phyloP scores from a whole-genome alignment of 2,113 vertebrate species.

The Prunella fulvescens region DNA sequence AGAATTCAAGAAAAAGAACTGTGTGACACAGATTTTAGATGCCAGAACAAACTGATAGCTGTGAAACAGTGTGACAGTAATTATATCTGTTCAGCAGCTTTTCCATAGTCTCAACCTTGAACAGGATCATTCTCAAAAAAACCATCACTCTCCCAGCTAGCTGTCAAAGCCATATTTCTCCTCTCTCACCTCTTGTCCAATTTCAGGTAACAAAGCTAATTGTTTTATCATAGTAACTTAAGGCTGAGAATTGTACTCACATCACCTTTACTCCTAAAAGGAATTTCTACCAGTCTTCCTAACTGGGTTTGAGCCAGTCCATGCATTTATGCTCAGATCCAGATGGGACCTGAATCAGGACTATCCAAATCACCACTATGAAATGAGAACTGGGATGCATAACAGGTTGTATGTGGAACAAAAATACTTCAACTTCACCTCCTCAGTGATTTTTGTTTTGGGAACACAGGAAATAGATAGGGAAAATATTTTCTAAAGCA shows the following conservation, averaged over 20 bases:
- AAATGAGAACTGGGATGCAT: background rate
- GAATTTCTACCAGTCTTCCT: background rate
- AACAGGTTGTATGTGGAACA: rapidly evolving
- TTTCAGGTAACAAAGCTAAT: background rate
- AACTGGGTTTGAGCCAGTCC: background rate
- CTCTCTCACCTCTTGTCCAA: background rate
- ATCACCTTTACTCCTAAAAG: background rate
- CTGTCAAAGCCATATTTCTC: background rate
- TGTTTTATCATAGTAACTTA: background rate
- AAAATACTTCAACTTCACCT: background rate
- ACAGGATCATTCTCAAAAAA: background rate
- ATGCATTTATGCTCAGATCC: background rate
- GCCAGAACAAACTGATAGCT: background rate
- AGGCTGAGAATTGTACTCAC: background rate
- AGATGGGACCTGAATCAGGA: background rate
- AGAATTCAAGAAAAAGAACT: background rate
- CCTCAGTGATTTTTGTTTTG: background rate
- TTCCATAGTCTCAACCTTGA: background rate
- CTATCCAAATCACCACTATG: background rate
- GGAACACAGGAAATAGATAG: background rate
- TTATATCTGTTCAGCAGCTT: background rate
- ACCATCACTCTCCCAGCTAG: background rate
- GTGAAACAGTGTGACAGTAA: background rate
- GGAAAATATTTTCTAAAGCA: background rate
- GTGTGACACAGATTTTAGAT: background rate